Evolutionary conservation across 2,888 invertebrate species (phyloP), one percentile per base, ranked within the genome.

Genomic region (Lasioglossum vierecki): DNA sequence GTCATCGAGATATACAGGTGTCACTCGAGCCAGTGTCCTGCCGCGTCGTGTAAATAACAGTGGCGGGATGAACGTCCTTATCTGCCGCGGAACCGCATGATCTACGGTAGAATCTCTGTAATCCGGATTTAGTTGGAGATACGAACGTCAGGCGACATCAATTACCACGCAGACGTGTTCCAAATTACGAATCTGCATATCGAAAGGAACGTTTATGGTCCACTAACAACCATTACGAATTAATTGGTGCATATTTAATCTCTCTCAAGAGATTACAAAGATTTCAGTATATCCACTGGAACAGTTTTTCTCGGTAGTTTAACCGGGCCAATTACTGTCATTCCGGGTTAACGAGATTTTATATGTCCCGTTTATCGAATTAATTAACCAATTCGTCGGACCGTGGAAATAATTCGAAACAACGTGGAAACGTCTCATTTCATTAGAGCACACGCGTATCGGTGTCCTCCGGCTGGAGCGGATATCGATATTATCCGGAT

Each of bases 401-500:
- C 57, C 63, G 75, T 8, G n/a, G 57, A 39, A 68, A 77, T 72
- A 76, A 68, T 74, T 68, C 39, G 41, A n/a, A 60, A 49, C 72
- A 57, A 57, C 66, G 41, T 44, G 35, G 44, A 72, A 46, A 71
- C 75, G 78, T 84, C 74, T 66, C 49, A 66, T 77, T 85, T 75
- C 77, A 84, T 78, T 84, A 76, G 53, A 49, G 63, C 49, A 22
- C 46, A n/a, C n/a, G 30, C 60, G 76, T 85, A 84, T 85, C 84
- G 57, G 57, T 81, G 85, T 78, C 78, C 74, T 60, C 82, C 75
- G 86, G 85, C 22, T 68, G 66, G 35, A 2, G 49, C 49, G 85
- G 84, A 82, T 85, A 86, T 85, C 86, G 74, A 82, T 76, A 68
- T 82, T 79, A 86, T 85, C 86, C 86, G 82, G 85, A 86, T 86